Evolutionary conservation across 2,888 invertebrate genomes (phyloP).

Genomic region (Pimpla rufipes): DNA sequence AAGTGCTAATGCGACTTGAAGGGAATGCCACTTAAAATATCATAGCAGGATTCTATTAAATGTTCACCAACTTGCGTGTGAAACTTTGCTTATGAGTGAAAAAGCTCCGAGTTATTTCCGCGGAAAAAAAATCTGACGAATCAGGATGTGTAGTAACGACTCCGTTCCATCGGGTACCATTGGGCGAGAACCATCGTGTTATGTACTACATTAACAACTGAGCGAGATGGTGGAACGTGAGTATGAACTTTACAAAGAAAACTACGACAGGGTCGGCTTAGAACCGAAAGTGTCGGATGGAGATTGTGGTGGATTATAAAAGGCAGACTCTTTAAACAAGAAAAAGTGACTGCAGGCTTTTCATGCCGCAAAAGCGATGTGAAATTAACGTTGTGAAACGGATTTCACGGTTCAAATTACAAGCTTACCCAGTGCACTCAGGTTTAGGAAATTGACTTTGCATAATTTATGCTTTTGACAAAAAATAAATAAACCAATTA

Average conservation of each 20-base stretch:
- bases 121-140: too few relatives aligned
- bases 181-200: too few relatives aligned
- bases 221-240: background rate
- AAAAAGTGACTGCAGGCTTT: background rate
- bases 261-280: background rate
- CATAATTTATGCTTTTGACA: background rate
- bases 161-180: too few relatives aligned
- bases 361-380: background rate
- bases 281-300: background rate
- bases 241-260: background rate
- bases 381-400: background rate
- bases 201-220: background rate
- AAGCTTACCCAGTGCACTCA: background rate
- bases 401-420: background rate
- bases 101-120: too few relatives aligned
- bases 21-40: too few relatives aligned
- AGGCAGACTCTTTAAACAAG: background rate
- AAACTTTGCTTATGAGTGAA: too few relatives aligned
- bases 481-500: too few relatives aligned
- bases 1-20: too few relatives aligned
- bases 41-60: too few relatives aligned
- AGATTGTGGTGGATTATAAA: slow-evolving; percentile 1
- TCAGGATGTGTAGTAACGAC: background rate
- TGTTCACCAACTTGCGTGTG: too few relatives aligned
- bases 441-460: background rate